Evolutionary conservation across 1,140 invertebrate species (phyloP).

Genomic region (Bombus consobrinus): DNA sequence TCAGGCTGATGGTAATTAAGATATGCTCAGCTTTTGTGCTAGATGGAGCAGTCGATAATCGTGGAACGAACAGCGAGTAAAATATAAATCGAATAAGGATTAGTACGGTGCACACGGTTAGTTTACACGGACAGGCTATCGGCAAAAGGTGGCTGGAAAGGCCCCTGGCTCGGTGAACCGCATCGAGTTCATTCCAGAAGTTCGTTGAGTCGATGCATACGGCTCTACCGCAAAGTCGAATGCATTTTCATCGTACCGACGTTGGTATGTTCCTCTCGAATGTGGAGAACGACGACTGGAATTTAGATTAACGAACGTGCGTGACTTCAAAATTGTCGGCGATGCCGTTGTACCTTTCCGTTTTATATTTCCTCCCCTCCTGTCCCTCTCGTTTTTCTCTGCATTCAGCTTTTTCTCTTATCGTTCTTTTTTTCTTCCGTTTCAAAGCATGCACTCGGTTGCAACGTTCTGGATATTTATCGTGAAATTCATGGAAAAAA

Average conservation of each 20-base stretch:
- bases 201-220: conserved; percentile 46
- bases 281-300: conserved; percentile 55
- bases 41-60: conserved; percentile 13
- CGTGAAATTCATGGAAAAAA: background rate
- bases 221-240: conserved; percentile 44
- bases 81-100: conserved; percentile 27
- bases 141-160: conserved; percentile 26
- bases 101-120: conserved; percentile 39
- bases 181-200: conserved; percentile 54
- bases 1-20: background rate
- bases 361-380: conserved; percentile 37
- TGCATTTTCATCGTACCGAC: conserved; percentile 63
- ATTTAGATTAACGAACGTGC: conserved; percentile 70
- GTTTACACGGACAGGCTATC: conserved; percentile 55
- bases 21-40: background rate
- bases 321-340: conserved; percentile 65
- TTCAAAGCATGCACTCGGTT: background rate
- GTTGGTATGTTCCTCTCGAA: conserved; percentile 55
- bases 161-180: conserved; percentile 11
- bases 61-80: background rate
- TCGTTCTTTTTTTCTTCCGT: background rate
- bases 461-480: background rate
- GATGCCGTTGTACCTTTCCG: conserved; percentile 33
- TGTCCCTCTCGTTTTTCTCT: background rate
- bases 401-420: background rate